A percentile compares a stretch with the other conserved stretches of the same genome.
phyloP scores from a whole-genome alignment of 2,113 vertebrate genomes.

The Elaphurus davidianus region DNA sequence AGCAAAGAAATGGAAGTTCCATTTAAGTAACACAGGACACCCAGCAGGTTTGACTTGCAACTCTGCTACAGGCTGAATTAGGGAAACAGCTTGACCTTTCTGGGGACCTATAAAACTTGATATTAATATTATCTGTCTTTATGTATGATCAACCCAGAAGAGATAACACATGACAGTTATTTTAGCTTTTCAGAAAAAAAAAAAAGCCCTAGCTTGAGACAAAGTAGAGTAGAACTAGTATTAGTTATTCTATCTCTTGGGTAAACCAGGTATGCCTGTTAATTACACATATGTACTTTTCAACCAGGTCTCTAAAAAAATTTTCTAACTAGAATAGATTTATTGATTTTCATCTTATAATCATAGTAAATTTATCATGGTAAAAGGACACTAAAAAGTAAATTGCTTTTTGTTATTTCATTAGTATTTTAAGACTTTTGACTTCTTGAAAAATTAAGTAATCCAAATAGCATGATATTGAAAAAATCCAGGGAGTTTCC shows the following conservation, averaged over 20 bases:
- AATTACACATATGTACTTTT: neutral
- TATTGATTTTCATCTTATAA: neutral
- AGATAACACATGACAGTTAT: neutral
- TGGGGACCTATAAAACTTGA: neutral
- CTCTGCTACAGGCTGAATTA: neutral
- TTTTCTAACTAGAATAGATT: neutral
- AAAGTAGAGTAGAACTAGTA: neutral
- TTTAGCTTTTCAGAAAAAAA: neutral
- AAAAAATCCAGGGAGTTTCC: neutral
- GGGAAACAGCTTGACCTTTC: neutral
- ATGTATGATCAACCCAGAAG: neutral
- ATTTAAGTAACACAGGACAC: neutral
- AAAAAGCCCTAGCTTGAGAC: neutral
- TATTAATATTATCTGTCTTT: neutral
- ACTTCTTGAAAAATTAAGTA: neutral
- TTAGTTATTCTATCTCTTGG: neutral
- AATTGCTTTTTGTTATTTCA: neutral
- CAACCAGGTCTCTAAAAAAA: neutral
- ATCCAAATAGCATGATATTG: neutral
- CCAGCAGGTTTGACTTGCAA: neutral
- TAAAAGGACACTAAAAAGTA: neutral
- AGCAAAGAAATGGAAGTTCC: neutral
- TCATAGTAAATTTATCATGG: neutral
- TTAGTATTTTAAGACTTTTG: constrained; percentile 10
- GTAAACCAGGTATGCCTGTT: neutral